Evolutionary conservation across 2,888 invertebrate species (phyloP).

Genomic region (Perdita meconis): DNA sequence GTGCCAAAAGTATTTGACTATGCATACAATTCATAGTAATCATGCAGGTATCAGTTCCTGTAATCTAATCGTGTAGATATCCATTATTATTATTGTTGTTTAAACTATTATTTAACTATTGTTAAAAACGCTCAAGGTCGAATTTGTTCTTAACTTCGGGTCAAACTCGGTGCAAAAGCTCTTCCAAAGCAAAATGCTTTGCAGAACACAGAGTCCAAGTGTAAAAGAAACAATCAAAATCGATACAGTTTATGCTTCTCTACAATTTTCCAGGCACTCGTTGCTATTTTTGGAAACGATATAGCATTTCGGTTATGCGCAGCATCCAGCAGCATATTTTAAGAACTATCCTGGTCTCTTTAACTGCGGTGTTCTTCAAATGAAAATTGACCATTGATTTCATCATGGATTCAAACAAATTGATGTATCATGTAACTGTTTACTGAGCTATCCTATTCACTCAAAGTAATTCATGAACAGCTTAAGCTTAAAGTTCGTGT

Average conservation of each 20-base stretch:
- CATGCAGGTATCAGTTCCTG: too few relatives aligned
- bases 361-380: constrained; percentile 18
- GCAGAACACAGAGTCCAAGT: constrained; percentile 13
- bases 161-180: neutral
- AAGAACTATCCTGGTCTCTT: constrained; percentile 37
- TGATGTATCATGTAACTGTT: too few relatives aligned
- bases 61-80: too few relatives aligned
- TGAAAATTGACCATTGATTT: neutral
- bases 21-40: too few relatives aligned
- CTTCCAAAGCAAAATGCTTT: constrained; percentile 12
- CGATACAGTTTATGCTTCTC: constrained; percentile 44
- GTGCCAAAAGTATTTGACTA: too few relatives aligned
- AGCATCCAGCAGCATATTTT: constrained; percentile 10
- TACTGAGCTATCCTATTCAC: too few relatives aligned
- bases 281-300: constrained; percentile 42
- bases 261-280: constrained; percentile 48
- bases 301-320: constrained; percentile 42
- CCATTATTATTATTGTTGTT: too few relatives aligned
- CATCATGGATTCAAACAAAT: too few relatives aligned
- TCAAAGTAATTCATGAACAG: too few relatives aligned
- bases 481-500: too few relatives aligned
- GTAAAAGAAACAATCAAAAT: constrained; percentile 54
- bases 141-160: neutral
- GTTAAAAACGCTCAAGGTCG: too few relatives aligned
- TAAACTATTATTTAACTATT: too few relatives aligned